These are phyloP conservation scores for Lontra canadensis DNA, from an alignment of 2,113 vertebrate genomes.

Conservation along the genomic window DNA sequence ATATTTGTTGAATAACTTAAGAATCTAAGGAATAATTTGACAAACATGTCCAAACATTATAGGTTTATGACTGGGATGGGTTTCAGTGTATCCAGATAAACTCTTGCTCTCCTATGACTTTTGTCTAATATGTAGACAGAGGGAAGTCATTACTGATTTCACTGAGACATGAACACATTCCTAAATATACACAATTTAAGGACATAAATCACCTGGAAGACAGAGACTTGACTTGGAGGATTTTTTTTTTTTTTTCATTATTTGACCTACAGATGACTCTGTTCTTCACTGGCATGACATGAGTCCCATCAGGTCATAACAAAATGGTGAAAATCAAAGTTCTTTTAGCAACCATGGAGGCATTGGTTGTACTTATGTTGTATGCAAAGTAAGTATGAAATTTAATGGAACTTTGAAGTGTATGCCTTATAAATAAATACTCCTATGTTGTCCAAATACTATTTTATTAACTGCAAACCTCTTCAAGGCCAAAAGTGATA, in stretches of 20 bases:
- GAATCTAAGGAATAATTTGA: neutral
- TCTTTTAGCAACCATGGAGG: neutral
- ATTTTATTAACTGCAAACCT: neutral
- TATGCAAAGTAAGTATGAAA: neutral
- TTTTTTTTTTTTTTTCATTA: neutral
- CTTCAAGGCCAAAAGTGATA: neutral
- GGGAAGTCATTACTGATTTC: neutral
- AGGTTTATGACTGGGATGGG: neutral
- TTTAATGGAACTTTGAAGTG: neutral
- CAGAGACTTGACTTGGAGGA: neutral
- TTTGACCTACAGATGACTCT: neutral
- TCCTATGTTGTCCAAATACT: neutral
- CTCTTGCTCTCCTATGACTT: neutral
- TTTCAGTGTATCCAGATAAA: neutral
- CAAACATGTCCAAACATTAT: neutral
- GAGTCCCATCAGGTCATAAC: neutral
- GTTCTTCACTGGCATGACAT: neutral
- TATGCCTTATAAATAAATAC: neutral
- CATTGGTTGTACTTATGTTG: neutral
- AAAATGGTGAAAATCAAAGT: neutral
- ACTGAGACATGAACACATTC: neutral
- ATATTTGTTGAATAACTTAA: constrained; percentile 21
- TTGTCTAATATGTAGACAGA: neutral
- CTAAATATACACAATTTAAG: neutral
- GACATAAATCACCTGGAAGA: neutral